phyloP scores from a whole-genome alignment of 2,113 vertebrate genomes.

The Perca schrenkii region DNA sequence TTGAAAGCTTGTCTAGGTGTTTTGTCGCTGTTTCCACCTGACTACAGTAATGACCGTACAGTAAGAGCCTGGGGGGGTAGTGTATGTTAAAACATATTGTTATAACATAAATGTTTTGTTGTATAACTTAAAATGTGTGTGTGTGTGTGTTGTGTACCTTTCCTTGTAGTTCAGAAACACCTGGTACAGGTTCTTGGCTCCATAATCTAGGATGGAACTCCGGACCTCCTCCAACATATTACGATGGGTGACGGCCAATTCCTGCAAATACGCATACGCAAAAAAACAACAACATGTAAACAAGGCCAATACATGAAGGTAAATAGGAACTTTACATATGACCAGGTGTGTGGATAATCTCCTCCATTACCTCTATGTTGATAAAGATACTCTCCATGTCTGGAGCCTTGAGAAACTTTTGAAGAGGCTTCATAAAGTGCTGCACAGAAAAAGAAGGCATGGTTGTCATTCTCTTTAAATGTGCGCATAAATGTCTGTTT shows the following conservation, averaged over 20 bases:
- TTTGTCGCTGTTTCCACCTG: constrained; percentile 91
- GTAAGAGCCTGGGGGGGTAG: constrained; percentile 83
- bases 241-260: constrained; percentile 86
- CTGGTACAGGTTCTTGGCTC: constrained; percentile 84
- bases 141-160: constrained; percentile 78
- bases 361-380: constrained; percentile 86
- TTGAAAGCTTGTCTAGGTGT: constrained; percentile 87
- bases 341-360: neutral
- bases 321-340: neutral
- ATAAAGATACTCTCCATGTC: constrained; percentile 94
- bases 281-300: constrained; percentile 11
- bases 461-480: constrained; percentile 15
- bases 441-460: constrained; percentile 52
- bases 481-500: neutral
- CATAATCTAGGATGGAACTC: constrained; percentile 73
- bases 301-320: neutral
- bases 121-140: neutral
- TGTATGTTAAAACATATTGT: neutral
- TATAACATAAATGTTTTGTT: neutral
- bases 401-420: constrained; percentile 84
- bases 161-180: constrained; percentile 92
- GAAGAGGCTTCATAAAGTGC: constrained; percentile 93
- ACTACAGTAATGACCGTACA: constrained; percentile 93
- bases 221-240: constrained; percentile 86
- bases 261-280: constrained; percentile 74